A percentile compares a stretch with the other conserved stretches of the same genome.
Evolutionary conservation across 2,888 invertebrate genomes (phyloP).

Genomic region (Pristionchus mayeri): DNA sequence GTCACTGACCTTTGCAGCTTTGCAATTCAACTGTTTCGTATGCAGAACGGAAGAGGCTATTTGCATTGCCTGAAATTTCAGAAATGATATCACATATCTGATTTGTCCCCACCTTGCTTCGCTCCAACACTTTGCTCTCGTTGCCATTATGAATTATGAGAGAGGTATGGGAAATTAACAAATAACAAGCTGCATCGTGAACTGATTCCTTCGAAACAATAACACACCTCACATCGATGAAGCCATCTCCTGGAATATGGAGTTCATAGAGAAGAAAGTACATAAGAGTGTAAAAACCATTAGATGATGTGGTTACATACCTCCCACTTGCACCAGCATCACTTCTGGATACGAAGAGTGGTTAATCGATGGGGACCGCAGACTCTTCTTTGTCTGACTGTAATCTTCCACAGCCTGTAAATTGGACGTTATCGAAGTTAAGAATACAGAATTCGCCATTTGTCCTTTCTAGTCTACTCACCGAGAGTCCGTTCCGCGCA

Average conservation of each 20-base stretch:
- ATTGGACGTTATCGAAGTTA: background rate
- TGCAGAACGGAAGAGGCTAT: slow-evolving; percentile 64
- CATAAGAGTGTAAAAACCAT: too few species aligned
- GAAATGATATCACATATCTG: background rate
- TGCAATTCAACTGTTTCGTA: slow-evolving; percentile 64
- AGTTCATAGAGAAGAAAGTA: too few species aligned
- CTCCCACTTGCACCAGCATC: slow-evolving; percentile 68
- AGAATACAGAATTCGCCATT: too few species aligned
- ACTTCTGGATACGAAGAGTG: slow-evolving; percentile 64
- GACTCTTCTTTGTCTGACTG: slow-evolving; percentile 52
- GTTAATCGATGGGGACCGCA: slow-evolving; percentile 51
- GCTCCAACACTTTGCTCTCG: slow-evolving; percentile 63
- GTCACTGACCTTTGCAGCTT: slow-evolving; percentile 50
- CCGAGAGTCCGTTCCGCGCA: slow-evolving; percentile 30
- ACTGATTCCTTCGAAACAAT: slow-evolving; percentile 57
- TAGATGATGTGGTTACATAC: too few species aligned
- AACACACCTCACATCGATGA: slow-evolving; percentile 67
- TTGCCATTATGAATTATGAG: slow-evolving; percentile 67
- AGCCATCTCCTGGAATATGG: slow-evolving; percentile 53
- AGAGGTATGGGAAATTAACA: slow-evolving; percentile 62
- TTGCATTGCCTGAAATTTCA: slow-evolving; percentile 60
- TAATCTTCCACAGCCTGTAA: slow-evolving; percentile 48
- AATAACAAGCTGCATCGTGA: slow-evolving; percentile 60
- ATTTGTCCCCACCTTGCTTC: slow-evolving; percentile 58
- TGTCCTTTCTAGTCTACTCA: background rate